Evolutionary conservation across 2,888 invertebrate genomes (phyloP).

Genomic region (Eilema sororculum): DNA sequence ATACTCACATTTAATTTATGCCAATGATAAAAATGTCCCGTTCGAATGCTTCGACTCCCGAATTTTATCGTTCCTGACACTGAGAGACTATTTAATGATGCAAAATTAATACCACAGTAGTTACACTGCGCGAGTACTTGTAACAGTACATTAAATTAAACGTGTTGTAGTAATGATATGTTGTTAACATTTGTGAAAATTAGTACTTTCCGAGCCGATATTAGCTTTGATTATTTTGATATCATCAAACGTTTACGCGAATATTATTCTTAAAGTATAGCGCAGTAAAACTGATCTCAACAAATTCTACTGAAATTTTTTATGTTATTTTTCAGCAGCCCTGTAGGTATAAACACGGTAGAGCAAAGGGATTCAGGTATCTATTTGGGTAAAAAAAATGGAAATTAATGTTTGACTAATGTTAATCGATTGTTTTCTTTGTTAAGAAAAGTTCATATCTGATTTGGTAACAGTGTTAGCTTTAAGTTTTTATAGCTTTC

Average conservation of each 20-base stretch:
- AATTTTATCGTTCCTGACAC: constrained; percentile 50
- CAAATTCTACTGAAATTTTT: neutral
- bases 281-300: neutral
- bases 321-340: too few species aligned
- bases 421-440: too few species aligned
- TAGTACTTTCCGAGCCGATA: neutral
- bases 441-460: too few species aligned
- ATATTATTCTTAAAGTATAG: neutral
- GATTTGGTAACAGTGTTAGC: too few species aligned
- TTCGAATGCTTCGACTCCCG: constrained; percentile 48
- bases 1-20: constrained; percentile 64
- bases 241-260: neutral
- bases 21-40: constrained; percentile 64
- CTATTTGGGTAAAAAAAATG: too few species aligned
- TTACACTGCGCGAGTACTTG: neutral
- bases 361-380: too few species aligned
- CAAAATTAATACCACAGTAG: constrained; percentile 25
- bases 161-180: neutral
- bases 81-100: constrained; percentile 32
- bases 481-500: too few species aligned
- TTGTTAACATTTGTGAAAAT: neutral
- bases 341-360: too few species aligned
- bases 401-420: neutral
- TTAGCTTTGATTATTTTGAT: neutral
- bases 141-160: neutral